A percentile compares a stretch with the other conserved stretches of the same genome.
These are phyloP conservation scores for Tetranychus truncatus DNA, from an alignment of 2,888 invertebrate species.

Conservation along the genomic window DNA sequence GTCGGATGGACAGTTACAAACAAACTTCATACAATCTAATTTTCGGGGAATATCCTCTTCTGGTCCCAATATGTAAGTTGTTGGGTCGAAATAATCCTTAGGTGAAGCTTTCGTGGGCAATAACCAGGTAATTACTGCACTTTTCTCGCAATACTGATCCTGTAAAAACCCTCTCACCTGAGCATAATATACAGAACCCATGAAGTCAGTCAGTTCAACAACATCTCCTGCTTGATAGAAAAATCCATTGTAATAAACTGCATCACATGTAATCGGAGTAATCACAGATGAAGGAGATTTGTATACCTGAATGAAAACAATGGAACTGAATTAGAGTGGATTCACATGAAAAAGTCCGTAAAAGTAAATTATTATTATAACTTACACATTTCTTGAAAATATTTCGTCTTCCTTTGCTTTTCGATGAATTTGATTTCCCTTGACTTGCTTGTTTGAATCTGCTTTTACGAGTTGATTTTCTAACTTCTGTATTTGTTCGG, in stretches of 20 bases:
- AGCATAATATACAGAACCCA: conserved; percentile 58
- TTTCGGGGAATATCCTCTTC: conserved; percentile 73
- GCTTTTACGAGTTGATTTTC: not conserved
- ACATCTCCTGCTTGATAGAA: conserved; percentile 80
- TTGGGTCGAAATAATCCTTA: conserved; percentile 60
- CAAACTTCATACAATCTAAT: conserved; percentile 68
- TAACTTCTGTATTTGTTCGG: not conserved
- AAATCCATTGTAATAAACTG: conserved; percentile 48
- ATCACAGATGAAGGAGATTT: conserved; percentile 7
- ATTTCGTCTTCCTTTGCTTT: conserved; percentile 55
- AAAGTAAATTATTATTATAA: too few relatives aligned
- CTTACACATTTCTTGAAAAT: conserved; percentile 48
- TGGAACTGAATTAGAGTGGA: not conserved
- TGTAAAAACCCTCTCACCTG: conserved; percentile 74
- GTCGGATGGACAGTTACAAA: conserved; percentile 81
- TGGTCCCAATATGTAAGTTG: conserved; percentile 75
- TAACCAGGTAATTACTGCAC: conserved; percentile 76
- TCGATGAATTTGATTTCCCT: conserved; percentile 31
- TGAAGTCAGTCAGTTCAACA: conserved; percentile 61
- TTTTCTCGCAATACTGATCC: conserved; percentile 81
- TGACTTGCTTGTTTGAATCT: not conserved
- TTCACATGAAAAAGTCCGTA: not conserved
- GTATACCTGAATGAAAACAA: conserved; percentile 5
- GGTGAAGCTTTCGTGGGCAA: conserved; percentile 62
- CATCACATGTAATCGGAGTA: conserved; percentile 55